Evolutionary conservation across 2,113 vertebrate genomes (phyloP).

Genomic region (Stegostoma tigrinum): DNA sequence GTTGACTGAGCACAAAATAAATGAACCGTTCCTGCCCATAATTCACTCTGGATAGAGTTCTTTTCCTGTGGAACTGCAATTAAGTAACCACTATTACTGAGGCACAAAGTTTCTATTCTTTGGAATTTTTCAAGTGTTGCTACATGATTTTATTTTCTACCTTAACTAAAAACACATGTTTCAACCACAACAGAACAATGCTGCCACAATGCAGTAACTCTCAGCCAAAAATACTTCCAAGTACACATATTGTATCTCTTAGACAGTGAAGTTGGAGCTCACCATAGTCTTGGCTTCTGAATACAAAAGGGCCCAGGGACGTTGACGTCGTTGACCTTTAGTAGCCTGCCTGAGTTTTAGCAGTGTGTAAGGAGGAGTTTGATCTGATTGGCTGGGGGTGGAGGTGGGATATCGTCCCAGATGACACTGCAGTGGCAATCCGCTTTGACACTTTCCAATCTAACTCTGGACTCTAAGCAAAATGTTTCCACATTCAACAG

Average conservation of each 20-base stretch:
- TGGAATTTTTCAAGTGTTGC: background rate
- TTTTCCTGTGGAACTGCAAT: background rate
- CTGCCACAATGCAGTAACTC: background rate
- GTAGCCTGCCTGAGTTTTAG: background rate
- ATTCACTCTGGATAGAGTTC: background rate
- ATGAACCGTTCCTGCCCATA: background rate
- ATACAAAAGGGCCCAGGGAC: background rate
- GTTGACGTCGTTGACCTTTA: background rate
- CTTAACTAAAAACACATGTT: conserved; percentile 21
- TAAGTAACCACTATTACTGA: background rate
- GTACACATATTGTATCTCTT: background rate
- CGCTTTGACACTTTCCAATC: background rate
- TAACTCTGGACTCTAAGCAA: background rate
- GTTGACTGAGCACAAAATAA: background rate
- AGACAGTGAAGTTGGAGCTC: background rate
- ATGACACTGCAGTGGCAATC: background rate
- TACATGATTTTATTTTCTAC: background rate
- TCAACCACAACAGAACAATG: background rate
- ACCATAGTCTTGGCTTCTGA: background rate
- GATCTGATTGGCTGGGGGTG: background rate
- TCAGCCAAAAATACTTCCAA: background rate
- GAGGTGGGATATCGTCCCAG: background rate
- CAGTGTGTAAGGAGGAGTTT: background rate
- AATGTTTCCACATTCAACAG: too few species aligned
- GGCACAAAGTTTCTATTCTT: background rate